Conservation (phyloP, 2,888 invertebrate genomes). For the Beris morrisii region DNA sequence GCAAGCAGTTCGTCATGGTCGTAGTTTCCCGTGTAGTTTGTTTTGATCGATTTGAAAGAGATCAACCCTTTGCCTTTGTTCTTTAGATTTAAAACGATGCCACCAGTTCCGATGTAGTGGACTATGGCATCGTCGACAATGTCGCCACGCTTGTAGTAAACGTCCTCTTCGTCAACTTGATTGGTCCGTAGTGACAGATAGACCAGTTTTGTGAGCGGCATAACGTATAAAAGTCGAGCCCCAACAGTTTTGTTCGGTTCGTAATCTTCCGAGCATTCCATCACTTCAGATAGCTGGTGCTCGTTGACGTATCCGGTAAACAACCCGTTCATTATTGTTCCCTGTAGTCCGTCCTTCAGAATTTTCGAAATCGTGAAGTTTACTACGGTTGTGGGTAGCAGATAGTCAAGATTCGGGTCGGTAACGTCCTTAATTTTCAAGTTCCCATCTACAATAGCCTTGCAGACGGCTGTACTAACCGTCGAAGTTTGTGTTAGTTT, state of each 20-base stretch:
- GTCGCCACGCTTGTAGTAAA: conserved; percentile 58
- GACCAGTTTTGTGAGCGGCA: conserved; percentile 69
- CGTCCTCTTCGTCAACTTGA: background rate
- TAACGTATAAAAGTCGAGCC: conserved; percentile 68
- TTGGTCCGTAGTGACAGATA: conserved; percentile 59
- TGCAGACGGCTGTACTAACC: conserved; percentile 51
- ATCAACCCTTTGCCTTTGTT: conserved; percentile 51
- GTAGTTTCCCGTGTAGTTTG: conserved; percentile 51
- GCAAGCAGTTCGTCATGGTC: conserved; percentile 52
- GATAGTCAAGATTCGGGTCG: conserved; percentile 53
- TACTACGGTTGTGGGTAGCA: conserved; percentile 55
- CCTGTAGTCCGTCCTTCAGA: conserved; percentile 57
- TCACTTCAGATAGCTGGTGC: conserved; percentile 51
- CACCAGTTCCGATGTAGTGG: conserved; percentile 53
- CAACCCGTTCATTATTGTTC: conserved; percentile 55
- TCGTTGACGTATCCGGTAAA: conserved; percentile 55
- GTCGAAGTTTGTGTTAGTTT: conserved; percentile 45
- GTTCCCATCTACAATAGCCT: conserved; percentile 42
- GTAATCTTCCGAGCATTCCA: conserved; percentile 52
- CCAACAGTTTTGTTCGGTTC: conserved; percentile 57
- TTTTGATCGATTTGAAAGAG: conserved; percentile 49
- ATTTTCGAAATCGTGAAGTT: conserved; percentile 52
- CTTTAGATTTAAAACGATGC: conserved; percentile 52
- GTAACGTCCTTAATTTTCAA: conserved; percentile 50
- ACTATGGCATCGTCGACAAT: conserved; percentile 64